Conservation (phyloP, 2,113 vertebrate species). For the Notarius lentiginosus region DNA sequence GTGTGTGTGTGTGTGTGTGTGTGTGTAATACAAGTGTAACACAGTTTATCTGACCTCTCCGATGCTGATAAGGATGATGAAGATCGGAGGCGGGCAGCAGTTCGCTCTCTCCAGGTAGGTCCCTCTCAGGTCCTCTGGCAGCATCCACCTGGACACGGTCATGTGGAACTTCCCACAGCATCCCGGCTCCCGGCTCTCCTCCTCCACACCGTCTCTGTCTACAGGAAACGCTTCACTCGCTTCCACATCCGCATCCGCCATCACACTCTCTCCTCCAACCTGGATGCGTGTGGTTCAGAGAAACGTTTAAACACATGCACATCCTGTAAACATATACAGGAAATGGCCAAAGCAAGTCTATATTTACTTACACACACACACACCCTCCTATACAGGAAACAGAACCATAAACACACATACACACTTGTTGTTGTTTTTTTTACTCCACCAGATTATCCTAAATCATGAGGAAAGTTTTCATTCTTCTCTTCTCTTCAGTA, state of each 20-base stretch:
- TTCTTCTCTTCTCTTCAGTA: not conserved
- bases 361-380: not conserved
- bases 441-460: not conserved
- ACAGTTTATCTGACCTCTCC: slow-evolving; percentile 71
- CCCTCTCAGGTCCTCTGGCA: slow-evolving; percentile 69
- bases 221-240: slow-evolving; percentile 59
- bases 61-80: slow-evolving; percentile 84
- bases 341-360: not conserved
- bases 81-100: slow-evolving; percentile 84
- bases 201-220: slow-evolving; percentile 52
- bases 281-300: not conserved
- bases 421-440: not conserved
- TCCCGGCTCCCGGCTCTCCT: slow-evolving; percentile 47
- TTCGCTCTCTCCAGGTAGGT: slow-evolving; percentile 80
- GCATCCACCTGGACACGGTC: slow-evolving; percentile 82
- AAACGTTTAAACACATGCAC: slow-evolving; percentile 4
- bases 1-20: not conserved
- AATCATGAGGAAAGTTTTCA: not conserved
- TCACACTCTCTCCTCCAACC: slow-evolving; percentile 33
- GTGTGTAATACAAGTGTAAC: not conserved
- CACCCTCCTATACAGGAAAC: not conserved
- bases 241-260: slow-evolving; percentile 63
- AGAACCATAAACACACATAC: not conserved
- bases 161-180: slow-evolving; percentile 73
- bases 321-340: slow-evolving; percentile 22